Evolutionary conservation across 1,140 invertebrate species (phyloP), one percentile per base, ranked within the genome.

Genomic region (Bombus breviceps): DNA sequence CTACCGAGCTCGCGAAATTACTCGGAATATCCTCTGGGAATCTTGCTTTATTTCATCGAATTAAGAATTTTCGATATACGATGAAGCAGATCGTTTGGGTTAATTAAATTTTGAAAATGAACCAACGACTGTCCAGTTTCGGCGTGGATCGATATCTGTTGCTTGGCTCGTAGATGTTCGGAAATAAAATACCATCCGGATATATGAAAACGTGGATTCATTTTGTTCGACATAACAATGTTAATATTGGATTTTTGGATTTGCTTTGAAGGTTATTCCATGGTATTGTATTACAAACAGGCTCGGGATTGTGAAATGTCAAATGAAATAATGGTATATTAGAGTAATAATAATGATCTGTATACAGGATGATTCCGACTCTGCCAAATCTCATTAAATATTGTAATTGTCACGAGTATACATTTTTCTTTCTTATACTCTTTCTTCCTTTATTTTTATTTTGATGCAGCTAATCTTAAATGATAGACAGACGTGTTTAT

Each of bases 31-130:
- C 68, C 34, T 22, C 28, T 22, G 3, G 9, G 13, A 43, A 22
- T 34, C 62, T n/a, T 13, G 39, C 12, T 5, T 43, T 41, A 5
- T 39, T 32, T n/a, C 6, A n/a, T 32, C 32, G n/a, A 32, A 53
- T 53, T 53, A 53, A 18, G 47, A 53, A 53, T 53, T 53, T 32
- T 18, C 47, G 37, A 9, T 15, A 39, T 28, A 15, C 12, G 66
- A 57, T 34, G 53, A 39, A 80, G 15, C 25, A 34, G 43, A 53
- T 80, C 34, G 43, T 22, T 57, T 57, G 18, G 13, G 34, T 53
- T 80, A 80, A 80, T 80, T 69, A 68, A 68, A 68, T 69, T 69
- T 69, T n/a, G 1, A 69, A 0, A 32, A 15, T 37, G 41, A 22
- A 9, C 4, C 15, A 9, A 53, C 18, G 25, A 34, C 0, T 53